These are phyloP conservation scores for Magallana angulata DNA, from an alignment of 1,140 invertebrate species.

Conservation along the genomic window DNA sequence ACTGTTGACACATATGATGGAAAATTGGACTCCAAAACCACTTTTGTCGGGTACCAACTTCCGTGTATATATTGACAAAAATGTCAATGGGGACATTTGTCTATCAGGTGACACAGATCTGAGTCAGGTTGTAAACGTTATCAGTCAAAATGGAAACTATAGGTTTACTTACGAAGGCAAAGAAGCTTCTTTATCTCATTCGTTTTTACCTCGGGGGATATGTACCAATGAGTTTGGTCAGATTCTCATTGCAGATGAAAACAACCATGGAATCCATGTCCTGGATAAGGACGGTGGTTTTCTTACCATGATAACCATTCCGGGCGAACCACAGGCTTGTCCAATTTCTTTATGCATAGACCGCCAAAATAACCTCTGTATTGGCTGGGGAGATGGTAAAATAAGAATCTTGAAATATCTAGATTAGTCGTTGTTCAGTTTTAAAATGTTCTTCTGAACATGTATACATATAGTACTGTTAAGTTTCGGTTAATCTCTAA, in stretches of 20 bases:
- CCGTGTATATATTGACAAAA: not conserved
- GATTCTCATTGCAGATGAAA: not conserved
- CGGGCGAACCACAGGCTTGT: not conserved
- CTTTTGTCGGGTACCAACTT: not conserved
- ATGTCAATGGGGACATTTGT: constrained; percentile 1
- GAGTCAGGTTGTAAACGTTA: not conserved
- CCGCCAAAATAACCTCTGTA: not conserved
- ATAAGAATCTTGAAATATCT: not conserved
- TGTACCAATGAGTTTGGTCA: not conserved
- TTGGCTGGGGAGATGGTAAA: not conserved
- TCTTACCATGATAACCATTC: not conserved
- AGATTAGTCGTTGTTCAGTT: not conserved
- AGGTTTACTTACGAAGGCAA: not conserved
- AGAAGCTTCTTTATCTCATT: not conserved
- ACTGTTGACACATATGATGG: not conserved
- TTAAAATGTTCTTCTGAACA: no score
- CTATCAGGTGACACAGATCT: not conserved
- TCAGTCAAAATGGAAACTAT: not conserved
- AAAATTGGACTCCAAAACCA: constrained; percentile 1
- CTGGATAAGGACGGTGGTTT: not conserved
- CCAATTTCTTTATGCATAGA: not conserved
- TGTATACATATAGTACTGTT: no score
- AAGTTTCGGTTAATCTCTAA: no score
- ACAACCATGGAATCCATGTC: not conserved
- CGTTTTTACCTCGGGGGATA: not conserved